A percentile compares a stretch with the other conserved stretches of the same genome.
These are phyloP conservation scores for Noctua janthe DNA, from an alignment of 2,888 invertebrate species.

Conservation along the genomic window DNA sequence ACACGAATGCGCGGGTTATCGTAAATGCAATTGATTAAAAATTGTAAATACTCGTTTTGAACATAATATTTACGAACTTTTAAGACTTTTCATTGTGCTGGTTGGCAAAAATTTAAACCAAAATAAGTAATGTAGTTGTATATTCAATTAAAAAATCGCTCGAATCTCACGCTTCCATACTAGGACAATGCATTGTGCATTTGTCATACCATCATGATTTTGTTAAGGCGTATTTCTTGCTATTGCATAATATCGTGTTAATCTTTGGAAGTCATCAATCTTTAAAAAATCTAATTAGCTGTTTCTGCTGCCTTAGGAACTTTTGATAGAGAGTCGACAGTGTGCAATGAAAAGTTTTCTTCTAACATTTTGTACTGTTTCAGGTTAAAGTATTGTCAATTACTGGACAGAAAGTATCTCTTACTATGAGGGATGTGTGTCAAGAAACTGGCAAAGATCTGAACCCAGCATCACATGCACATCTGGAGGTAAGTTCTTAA, in stretches of 20 bases:
- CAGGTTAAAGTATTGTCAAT: constrained; percentile 96
- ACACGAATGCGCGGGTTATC: background rate
- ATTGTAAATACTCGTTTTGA: background rate
- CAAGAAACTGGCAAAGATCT: constrained; percentile 98
- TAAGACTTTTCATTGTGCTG: background rate
- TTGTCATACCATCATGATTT: background rate
- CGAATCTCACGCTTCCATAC: background rate
- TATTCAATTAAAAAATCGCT: background rate
- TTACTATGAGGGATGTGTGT: constrained; percentile 99
- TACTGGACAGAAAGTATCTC: constrained; percentile 98
- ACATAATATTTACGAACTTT: background rate
- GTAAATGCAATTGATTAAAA: background rate
- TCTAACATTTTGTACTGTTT: constrained; percentile 51
- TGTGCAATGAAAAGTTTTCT: background rate
- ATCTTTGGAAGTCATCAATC: background rate
- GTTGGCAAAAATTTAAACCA: background rate
- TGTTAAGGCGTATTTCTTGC: background rate
- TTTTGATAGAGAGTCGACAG: background rate
- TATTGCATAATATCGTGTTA: constrained; percentile 1
- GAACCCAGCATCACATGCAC: constrained; percentile 95
- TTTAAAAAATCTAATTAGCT: background rate
- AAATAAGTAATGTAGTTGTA: background rate
- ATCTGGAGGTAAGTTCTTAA: constrained; percentile 88
- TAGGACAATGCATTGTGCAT: background rate
- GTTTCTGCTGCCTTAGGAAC: background rate